Conservation (phyloP, 1,140 invertebrate species). For the Chymomyza costata region DNA sequence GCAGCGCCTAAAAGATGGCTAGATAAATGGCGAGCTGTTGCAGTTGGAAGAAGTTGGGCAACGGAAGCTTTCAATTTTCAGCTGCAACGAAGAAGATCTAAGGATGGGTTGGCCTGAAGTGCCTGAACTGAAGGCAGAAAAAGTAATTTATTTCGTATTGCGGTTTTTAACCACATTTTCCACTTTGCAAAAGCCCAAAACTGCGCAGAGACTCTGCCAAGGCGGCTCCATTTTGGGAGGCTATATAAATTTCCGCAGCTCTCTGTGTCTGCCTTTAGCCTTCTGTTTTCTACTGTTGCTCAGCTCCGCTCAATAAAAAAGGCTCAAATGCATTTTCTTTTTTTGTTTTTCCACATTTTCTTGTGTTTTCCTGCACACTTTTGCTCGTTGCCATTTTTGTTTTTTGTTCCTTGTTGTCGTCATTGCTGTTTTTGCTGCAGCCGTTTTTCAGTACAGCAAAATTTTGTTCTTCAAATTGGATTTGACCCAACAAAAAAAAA, state of each 20-base stretch:
- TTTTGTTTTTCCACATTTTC: constrained; percentile 48
- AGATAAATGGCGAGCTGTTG: constrained; percentile 50
- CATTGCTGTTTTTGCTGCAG: too few species aligned
- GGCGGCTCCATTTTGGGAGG: constrained; percentile 15
- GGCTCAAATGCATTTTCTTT: constrained; percentile 69
- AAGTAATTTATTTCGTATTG: constrained; percentile 74
- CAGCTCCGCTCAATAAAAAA: constrained; percentile 69
- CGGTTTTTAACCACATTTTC: constrained; percentile 73
- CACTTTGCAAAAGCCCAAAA: constrained; percentile 69
- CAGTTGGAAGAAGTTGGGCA: constrained; percentile 29
- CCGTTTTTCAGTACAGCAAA: constrained; percentile 13
- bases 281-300: constrained; percentile 33
- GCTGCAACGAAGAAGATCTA: constrained; percentile 50
- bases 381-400: constrained; percentile 33
- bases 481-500: constrained; percentile 41
- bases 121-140: constrained; percentile 59
- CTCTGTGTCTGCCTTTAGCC: constrained; percentile 20
- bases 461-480: constrained; percentile 38
- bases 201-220: constrained; percentile 35
- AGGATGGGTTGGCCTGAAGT: constrained; percentile 19
- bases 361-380: constrained; percentile 30
- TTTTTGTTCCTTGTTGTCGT: too few species aligned
- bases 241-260: constrained; percentile 33
- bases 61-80: constrained; percentile 72
- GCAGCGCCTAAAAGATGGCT: constrained; percentile 20